phyloP scores from a whole-genome alignment of 2,888 invertebrate species.

The Metacarcinus magister region DNA sequence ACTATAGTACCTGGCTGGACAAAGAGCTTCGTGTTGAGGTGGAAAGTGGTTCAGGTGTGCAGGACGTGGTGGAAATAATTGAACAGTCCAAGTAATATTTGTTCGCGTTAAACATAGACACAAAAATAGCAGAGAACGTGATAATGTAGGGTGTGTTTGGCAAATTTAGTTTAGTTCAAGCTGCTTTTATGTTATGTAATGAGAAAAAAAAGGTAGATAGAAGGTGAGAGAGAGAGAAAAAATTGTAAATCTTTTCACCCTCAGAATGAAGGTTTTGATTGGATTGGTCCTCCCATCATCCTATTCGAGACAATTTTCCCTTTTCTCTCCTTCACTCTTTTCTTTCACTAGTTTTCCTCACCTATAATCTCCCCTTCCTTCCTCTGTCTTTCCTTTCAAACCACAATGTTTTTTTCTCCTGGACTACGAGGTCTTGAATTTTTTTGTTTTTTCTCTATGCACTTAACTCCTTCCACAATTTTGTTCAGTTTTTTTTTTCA shows the following conservation, averaged over 20 bases:
- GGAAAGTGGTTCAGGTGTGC: background rate
- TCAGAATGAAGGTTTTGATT: background rate
- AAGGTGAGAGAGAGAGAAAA: background rate
- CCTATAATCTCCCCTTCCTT: no score
- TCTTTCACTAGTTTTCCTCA: background rate
- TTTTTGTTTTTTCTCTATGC: no score
- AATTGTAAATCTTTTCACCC: background rate
- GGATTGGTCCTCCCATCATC: background rate
- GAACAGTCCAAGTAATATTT: background rate
- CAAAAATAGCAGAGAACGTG: background rate
- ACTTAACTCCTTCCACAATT: no score
- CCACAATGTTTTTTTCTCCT: no score
- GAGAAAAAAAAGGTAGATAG: background rate
- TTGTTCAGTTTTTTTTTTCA: no score
- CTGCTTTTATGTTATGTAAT: no score
- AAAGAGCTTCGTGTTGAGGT: background rate
- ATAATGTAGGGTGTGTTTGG: background rate
- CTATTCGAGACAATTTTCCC: background rate
- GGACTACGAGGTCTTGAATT: no score
- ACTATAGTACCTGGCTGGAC: background rate
- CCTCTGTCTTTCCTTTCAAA: no score
- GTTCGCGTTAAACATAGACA: background rate
- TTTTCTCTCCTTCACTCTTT: background rate
- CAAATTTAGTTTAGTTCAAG: background rate
- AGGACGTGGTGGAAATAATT: slow-evolving; percentile 11